Evolutionary conservation across 2,113 vertebrate species (phyloP).

Genomic region (Maccullochella peelii): DNA sequence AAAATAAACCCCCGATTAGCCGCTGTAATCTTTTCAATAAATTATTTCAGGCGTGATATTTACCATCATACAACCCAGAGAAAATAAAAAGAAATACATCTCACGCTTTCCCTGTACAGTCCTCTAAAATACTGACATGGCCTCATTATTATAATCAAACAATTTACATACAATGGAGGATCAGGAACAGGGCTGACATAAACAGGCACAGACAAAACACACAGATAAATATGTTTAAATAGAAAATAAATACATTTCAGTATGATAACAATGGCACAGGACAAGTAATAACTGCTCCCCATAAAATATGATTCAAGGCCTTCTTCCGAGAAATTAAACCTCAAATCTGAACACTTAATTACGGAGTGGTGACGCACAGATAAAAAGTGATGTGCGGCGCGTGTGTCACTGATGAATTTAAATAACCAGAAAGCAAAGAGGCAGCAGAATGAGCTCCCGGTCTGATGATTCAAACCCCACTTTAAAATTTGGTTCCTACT

Average conservation of each 20-base stretch:
- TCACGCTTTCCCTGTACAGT: not conserved
- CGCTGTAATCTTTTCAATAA: not conserved
- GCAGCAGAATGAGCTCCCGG: constrained; percentile 28
- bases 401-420: constrained; percentile 35
- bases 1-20: constrained; percentile 2
- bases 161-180: not conserved
- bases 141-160: not conserved
- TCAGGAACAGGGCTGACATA: not conserved
- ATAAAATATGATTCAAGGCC: constrained; percentile 7
- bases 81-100: not conserved
- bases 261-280: not conserved
- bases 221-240: constrained; percentile 19
- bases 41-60: not conserved
- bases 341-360: constrained; percentile 34
- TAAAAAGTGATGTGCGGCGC: constrained; percentile 16
- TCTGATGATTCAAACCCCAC: constrained; percentile 31
- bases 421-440: constrained; percentile 35
- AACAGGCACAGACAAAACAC: not conserved
- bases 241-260: constrained; percentile 22
- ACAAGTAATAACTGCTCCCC: not conserved
- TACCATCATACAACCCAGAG: not conserved
- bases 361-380: constrained; percentile 12
- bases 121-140: constrained; percentile 5
- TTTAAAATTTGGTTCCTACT: constrained; percentile 28
- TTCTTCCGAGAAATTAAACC: constrained; percentile 23